Conservation (phyloP, 2,797 vertebrate genomes). For the Protosalanx chinensis region DNA sequence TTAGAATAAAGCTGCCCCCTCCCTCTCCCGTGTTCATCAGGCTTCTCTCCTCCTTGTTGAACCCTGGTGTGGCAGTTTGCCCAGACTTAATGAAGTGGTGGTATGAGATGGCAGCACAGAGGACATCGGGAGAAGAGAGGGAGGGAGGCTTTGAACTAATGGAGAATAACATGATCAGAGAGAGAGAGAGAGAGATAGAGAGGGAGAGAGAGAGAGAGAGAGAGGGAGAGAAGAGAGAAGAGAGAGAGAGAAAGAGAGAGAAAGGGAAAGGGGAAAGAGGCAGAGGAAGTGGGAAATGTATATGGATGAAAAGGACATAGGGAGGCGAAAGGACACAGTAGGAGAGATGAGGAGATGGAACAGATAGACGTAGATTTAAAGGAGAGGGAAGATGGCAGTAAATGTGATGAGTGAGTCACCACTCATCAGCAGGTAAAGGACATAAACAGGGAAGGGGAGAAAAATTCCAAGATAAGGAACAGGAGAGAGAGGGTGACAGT, state of each 20-base stretch:
- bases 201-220: background rate
- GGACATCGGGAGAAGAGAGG: slow-evolving; percentile 7
- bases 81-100: slow-evolving; percentile 11
- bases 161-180: slow-evolving; percentile 3
- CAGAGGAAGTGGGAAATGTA: too few relatives aligned
- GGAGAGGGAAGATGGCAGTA: background rate
- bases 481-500: slow-evolving; percentile 7
- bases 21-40: background rate
- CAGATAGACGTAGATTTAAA: background rate
- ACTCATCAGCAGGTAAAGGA: background rate
- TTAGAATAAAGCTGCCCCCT: background rate
- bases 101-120: slow-evolving; percentile 7
- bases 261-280: background rate
- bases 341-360: slow-evolving; percentile 8
- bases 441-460: background rate
- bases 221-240: background rate
- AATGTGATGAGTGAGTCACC: slow-evolving; percentile 12
- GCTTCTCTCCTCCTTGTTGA: background rate
- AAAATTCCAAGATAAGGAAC: background rate
- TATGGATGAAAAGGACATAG: background rate
- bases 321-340: slow-evolving; percentile 6
- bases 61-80: slow-evolving; percentile 53
- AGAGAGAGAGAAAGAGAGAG: background rate
- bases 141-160: slow-evolving; percentile 6
- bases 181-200: background rate